phyloP scores from a whole-genome alignment of 2,113 vertebrate species.

The Brachypodius melanocephalos region DNA sequence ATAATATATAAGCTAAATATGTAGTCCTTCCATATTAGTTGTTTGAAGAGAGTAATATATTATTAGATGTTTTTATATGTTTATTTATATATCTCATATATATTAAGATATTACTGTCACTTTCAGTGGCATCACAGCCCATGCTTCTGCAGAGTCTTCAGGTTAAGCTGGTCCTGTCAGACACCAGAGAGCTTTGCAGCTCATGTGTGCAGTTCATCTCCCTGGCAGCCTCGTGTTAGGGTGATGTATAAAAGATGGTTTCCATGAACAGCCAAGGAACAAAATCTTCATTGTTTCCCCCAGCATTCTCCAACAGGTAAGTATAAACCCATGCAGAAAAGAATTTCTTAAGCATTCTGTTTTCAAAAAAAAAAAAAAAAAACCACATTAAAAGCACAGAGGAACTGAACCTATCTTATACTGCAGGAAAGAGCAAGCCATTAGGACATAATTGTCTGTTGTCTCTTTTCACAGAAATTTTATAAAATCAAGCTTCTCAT shows the following conservation, averaged over 20 bases:
- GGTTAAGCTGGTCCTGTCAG: neutral
- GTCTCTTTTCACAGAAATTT: neutral
- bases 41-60: neutral
- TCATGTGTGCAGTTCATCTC: neutral
- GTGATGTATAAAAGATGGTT: neutral
- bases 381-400: neutral
- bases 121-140: neutral
- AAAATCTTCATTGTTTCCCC: neutral
- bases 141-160: neutral
- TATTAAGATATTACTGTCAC: neutral
- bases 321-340: neutral
- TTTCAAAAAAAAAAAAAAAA: neutral
- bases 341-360: fast-evolving
- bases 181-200: neutral
- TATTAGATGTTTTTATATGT: neutral
- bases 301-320: neutral
- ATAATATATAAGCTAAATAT: neutral
- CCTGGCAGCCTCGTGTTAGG: fast-evolving
- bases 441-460: neutral
- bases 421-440: neutral
- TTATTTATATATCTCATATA: no score
- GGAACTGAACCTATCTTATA: neutral
- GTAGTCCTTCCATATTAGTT: neutral
- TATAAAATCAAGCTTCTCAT: neutral
- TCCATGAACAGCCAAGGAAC: neutral